Evolutionary conservation across 35 echinoderm and acorn worm genomes (phyloP).

Genomic region (Stichopus chloronotus): DNA sequence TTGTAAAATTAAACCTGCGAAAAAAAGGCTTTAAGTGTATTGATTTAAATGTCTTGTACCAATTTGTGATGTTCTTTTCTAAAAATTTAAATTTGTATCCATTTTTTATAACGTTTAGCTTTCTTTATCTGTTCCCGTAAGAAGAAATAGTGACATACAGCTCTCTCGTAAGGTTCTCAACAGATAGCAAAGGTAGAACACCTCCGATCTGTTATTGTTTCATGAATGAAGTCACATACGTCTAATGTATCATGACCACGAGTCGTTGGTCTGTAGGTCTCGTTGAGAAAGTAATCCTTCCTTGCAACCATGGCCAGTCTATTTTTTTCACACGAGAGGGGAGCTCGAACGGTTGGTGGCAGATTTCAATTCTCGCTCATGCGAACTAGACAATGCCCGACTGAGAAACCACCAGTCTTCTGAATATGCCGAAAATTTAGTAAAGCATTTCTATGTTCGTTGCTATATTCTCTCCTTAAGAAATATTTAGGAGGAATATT

Average conservation of each 20-base stretch:
- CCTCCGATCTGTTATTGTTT: slow-evolving; percentile 8
- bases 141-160: neutral
- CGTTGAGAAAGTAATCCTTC: neutral
- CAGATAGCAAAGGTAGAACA: slow-evolving; percentile 15
- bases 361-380: neutral
- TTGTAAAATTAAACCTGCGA: neutral
- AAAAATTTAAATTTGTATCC: neutral
- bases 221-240: slow-evolving; percentile 20
- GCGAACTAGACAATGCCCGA: neutral
- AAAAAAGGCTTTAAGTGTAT: neutral
- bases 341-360: neutral
- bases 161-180: slow-evolving; percentile 25
- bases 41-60: neutral
- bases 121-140: no score
- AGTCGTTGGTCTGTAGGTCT: neutral
- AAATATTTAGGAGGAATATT: neutral
- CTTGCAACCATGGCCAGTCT: neutral
- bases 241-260: slow-evolving; percentile 12
- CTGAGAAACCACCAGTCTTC: neutral
- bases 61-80: neutral
- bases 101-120: neutral
- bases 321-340: neutral
- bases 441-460: neutral
- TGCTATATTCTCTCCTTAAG: neutral
- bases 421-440: neutral